Conservation (phyloP, 2,797 vertebrate species). For the Sebastolobus alascanus region DNA sequence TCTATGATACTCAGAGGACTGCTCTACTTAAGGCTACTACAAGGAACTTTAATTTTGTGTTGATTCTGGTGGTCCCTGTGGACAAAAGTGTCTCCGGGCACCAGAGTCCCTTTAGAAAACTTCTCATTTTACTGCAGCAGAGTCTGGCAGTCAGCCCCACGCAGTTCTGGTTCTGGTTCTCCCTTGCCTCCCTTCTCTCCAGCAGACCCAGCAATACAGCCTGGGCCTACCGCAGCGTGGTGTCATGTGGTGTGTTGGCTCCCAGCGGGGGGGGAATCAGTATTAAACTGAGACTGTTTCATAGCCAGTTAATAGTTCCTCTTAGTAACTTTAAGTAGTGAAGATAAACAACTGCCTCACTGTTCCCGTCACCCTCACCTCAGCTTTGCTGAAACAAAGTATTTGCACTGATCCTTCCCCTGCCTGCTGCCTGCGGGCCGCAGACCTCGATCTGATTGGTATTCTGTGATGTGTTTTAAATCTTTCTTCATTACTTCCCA, state of each 20-base stretch:
- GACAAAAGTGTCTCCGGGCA: too few species aligned
- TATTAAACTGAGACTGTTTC: background rate
- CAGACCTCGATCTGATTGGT: constrained; percentile 31
- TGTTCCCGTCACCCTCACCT: constrained; percentile 16
- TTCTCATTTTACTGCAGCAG: too few species aligned
- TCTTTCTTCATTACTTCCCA: constrained; percentile 38
- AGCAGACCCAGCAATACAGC: too few species aligned
- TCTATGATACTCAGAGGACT: constrained; percentile 1
- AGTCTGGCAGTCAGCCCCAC: too few species aligned
- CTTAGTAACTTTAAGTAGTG: background rate
- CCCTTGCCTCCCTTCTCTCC: too few species aligned
- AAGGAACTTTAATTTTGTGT: too few species aligned
- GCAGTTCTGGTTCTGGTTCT: too few species aligned
- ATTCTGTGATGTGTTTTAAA: constrained; percentile 37
- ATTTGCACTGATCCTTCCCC: constrained; percentile 13
- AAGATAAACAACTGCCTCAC: constrained; percentile 19
- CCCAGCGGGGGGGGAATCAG: background rate
- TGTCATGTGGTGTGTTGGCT: too few species aligned
- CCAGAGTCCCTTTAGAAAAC: too few species aligned
- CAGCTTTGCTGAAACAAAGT: constrained; percentile 23
- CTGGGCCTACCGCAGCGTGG: too few species aligned
- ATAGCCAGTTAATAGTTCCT: background rate
- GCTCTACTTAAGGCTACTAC: background rate
- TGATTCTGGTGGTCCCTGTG: too few species aligned
- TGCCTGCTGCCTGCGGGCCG: constrained; percentile 4